Percentiles rank a stretch among this genome's conserved stretches.
phyloP scores from a whole-genome alignment of 2,797 vertebrate genomes.

The Oreochromis grahami region DNA sequence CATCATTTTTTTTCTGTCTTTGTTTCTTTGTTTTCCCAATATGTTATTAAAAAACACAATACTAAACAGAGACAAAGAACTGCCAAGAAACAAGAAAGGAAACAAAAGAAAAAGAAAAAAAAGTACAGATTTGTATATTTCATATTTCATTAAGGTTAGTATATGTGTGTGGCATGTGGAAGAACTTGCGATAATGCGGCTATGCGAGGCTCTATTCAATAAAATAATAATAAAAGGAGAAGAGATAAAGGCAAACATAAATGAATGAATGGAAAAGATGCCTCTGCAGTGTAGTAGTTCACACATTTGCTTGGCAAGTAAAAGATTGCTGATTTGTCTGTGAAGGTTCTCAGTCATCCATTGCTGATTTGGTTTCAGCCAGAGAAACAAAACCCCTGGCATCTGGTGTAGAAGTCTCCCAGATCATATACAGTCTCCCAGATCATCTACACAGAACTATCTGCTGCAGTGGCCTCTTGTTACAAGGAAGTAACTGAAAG shows the following conservation, averaged over 20 bases:
- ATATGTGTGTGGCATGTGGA: not conserved
- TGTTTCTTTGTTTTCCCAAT: not conserved
- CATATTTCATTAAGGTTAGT: not conserved
- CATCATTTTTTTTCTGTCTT: not conserved
- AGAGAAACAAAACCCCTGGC: not conserved
- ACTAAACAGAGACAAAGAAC: not conserved
- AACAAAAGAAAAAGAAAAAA: not conserved
- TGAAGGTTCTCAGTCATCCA: no score
- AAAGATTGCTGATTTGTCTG: not conserved
- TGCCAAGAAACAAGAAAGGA: not conserved
- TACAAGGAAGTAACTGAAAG: not conserved
- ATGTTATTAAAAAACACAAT: not conserved
- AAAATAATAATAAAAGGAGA: not conserved
- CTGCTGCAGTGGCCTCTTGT: not conserved
- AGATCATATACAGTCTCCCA: not conserved
- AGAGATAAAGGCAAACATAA: not conserved
- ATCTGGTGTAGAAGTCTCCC: not conserved
- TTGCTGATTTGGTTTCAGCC: not conserved
- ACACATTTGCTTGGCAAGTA: not conserved
- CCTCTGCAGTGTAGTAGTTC: not conserved
- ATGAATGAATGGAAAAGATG: not conserved
- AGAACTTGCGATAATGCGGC: not conserved
- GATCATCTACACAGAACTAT: not conserved
- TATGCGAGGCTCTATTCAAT: not conserved
- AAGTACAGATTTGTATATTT: not conserved